phyloP scores from a whole-genome alignment of 2,797 vertebrate species.

The Microctenopoma lineatum region DNA sequence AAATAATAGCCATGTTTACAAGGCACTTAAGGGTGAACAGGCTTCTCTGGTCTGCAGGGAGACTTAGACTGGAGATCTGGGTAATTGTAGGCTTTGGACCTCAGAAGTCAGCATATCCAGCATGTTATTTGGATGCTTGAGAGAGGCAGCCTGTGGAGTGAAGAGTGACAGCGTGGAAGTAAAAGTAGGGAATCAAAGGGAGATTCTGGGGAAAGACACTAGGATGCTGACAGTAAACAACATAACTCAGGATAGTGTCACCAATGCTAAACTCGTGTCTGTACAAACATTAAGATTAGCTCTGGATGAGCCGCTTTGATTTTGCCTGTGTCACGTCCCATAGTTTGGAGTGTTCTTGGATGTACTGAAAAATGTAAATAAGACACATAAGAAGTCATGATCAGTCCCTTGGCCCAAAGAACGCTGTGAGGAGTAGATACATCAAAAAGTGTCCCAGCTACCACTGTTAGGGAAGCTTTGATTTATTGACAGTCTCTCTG shows the following conservation, averaged over 20 bases:
- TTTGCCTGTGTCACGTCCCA: conserved; percentile 18
- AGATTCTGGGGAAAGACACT: neutral
- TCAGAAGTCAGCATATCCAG: conserved; percentile 17
- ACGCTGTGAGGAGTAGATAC: conserved; percentile 30
- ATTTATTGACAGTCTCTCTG: conserved; percentile 44
- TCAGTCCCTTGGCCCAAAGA: neutral
- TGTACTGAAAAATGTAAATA: conserved; percentile 13
- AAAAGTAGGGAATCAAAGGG: conserved; percentile 9
- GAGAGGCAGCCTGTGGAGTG: conserved; percentile 4
- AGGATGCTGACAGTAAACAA: conserved; percentile 10
- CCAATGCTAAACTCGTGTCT: conserved; percentile 3
- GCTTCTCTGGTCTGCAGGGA: conserved; percentile 20
- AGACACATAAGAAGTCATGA: conserved; percentile 39
- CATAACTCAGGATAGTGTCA: neutral
- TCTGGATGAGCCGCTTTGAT: conserved; percentile 34
- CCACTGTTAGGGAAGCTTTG: conserved; percentile 25
- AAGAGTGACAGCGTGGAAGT: conserved; percentile 22
- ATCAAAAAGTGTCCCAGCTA: conserved; percentile 47
- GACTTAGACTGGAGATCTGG: conserved; percentile 14
- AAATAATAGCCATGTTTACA: conserved; percentile 58
- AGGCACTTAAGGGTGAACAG: conserved; percentile 46
- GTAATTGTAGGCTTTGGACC: conserved; percentile 40
- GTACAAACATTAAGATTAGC: conserved; percentile 15
- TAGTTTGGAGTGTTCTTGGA: conserved; percentile 24
- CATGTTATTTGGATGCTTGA: conserved; percentile 28